phyloP scores from a whole-genome alignment of 2,888 invertebrate species.

The Tillus elongatus region DNA sequence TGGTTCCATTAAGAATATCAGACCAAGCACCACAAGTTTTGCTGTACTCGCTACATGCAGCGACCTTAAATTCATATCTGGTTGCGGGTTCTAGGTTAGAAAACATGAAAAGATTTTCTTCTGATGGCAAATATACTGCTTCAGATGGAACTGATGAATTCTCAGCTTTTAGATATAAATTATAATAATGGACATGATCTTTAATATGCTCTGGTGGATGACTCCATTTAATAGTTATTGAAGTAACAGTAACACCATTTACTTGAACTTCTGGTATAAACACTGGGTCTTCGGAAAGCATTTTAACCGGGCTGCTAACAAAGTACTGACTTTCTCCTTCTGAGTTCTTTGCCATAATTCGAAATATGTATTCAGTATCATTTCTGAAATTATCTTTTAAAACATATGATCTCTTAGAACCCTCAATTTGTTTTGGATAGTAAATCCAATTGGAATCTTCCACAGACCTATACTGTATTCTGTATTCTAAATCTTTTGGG shows the following conservation, averaged over 20 bases:
- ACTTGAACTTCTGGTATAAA: conserved; percentile 72
- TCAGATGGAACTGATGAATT: conserved; percentile 45
- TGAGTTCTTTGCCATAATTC: conserved; percentile 57
- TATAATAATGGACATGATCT: conserved; percentile 67
- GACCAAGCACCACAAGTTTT: conserved; percentile 72
- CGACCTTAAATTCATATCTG: conserved; percentile 69
- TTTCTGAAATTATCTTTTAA: conserved; percentile 53
- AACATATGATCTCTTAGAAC: conserved; percentile 59
- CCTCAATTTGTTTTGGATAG: conserved; percentile 51
- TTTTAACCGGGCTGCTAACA: conserved; percentile 49
- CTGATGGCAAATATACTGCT: conserved; percentile 56
- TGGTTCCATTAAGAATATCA: conserved; percentile 65
- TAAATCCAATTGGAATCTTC: conserved; percentile 49
- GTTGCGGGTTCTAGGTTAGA: conserved; percentile 67
- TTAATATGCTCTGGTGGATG: conserved; percentile 56
- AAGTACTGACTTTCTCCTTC: conserved; percentile 52
- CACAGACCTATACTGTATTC: conserved; percentile 46
- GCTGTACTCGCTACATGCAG: conserved; percentile 73
- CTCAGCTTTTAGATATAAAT: conserved; percentile 54
- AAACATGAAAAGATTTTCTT: conserved; percentile 69
- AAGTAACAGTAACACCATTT: conserved; percentile 58
- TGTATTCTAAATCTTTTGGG: conserved; percentile 51
- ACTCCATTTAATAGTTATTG: conserved; percentile 75
- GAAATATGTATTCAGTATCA: conserved; percentile 57
- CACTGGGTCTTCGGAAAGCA: conserved; percentile 62